Base-by-base conservation (phyloP, 2,797 vertebrate species). In the Lagorchestes hirsutus region DNA sequence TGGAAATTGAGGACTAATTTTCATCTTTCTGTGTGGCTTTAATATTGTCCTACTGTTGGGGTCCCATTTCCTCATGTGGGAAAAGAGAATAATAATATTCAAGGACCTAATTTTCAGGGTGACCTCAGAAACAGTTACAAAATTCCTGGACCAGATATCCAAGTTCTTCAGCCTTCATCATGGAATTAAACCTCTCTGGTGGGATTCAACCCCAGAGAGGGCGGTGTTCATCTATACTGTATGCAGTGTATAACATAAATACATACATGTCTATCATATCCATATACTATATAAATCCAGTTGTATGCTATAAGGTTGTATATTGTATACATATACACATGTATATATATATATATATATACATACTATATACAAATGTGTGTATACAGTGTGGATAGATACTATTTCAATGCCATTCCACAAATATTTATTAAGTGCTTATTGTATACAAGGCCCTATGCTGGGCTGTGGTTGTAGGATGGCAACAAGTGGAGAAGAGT, bases 1-100 rank as follows among this genome's bases (percentile, higher is more conserved):
- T 93, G 94, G 96, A 56, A 97, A 95, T 50, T 97, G 95, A 97
- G 96, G 97, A 94, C 96, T 95, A 94, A 97, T 97, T 95, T 96
- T 91, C 50, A 54, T n/a, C 34, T 91, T 55, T 94, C 91, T 96
- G 91, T 97, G 90, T 46, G 62, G 95, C 28, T 91, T 54, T 91
- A 54, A 55, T 29, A 55, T 55, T 8, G 50, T 16, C 16, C 54
- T 91, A 91, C 54, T 1, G 28, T 91, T 91, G 34, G 18, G 50
- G 90, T 22, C 52, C 50, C 29, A 29, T 55, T 91, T 54, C 90
- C 90, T 34, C 96, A 96, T 92, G 91, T 92, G 90, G 82, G 90
- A 92, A 95, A 91, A 90, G 95, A 95, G 93, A 97, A 46, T 82
- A 95, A 93, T 94, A 95, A 95, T 57, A 93, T 8, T 93, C 24